Conservation (phyloP, 2,113 vertebrate species). For the Aleadryas rufinucha region DNA sequence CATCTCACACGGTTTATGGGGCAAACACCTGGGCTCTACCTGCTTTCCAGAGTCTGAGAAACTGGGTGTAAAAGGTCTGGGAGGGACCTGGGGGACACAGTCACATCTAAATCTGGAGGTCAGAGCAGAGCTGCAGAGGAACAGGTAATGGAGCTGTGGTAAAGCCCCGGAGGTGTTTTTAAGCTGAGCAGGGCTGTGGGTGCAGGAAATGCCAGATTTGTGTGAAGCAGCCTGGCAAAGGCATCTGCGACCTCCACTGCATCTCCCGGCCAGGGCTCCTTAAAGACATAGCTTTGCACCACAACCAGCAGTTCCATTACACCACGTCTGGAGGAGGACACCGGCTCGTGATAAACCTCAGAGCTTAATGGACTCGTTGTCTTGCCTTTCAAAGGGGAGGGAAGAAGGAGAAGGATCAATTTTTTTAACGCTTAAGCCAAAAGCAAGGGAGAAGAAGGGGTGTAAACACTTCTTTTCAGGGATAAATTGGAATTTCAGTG, state of each 20-base stretch:
- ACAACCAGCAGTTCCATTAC: background rate
- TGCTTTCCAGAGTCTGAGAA: background rate
- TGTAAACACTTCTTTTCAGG: background rate
- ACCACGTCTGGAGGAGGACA: background rate
- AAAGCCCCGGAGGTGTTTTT: background rate
- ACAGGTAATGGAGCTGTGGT: rapidly evolving
- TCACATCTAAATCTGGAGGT: background rate
- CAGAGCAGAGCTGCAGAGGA: background rate
- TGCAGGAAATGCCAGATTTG: background rate
- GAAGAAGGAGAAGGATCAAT: background rate
- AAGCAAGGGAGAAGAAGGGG: background rate
- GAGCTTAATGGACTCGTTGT: background rate
- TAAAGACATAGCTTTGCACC: constrained; percentile 29
- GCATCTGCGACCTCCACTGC: background rate
- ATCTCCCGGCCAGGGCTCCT: background rate
- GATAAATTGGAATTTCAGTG: constrained; percentile 26
- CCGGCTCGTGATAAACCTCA: background rate
- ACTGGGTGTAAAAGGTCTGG: rapidly evolving
- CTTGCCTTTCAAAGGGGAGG: background rate
- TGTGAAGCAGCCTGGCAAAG: constrained; percentile 2
- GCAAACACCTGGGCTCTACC: background rate
- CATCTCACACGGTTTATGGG: background rate
- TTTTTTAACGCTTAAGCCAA: background rate
- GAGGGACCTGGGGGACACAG: background rate
- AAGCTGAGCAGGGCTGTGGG: background rate